A percentile compares a stretch with the other conserved stretches of the same genome.
phyloP scores from a whole-genome alignment of 1,140 invertebrate genomes.

The Polypedilum pembai region DNA sequence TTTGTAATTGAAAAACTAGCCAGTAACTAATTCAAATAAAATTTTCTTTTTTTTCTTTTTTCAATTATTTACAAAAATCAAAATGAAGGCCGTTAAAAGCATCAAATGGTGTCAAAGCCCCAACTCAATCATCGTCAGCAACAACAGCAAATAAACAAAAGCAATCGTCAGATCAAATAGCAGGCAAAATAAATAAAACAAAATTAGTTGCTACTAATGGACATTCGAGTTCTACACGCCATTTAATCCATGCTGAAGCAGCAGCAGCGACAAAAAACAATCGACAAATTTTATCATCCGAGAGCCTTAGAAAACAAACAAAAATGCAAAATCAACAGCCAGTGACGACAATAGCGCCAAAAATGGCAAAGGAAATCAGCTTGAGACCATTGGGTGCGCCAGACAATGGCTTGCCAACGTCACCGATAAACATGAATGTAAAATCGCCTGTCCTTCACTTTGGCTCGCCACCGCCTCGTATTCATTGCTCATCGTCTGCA shows the following conservation, averaged over 20 bases:
- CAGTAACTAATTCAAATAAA: too few relatives aligned
- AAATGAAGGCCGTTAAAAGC: neutral
- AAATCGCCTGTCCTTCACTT: neutral
- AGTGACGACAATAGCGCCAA: conserved; percentile 31
- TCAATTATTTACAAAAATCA: too few relatives aligned
- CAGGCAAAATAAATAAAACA: neutral
- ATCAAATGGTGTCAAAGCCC: conserved; percentile 16
- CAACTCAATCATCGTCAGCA: neutral
- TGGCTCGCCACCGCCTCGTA: neutral
- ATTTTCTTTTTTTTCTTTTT: too few relatives aligned
- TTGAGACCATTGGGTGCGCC: neutral
- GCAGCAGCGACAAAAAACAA: neutral
- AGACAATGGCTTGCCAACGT: conserved; percentile 10
- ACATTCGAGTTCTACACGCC: neutral
- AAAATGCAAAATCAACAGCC: conserved; percentile 22
- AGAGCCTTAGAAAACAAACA: conserved; percentile 2
- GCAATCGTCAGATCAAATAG: too few relatives aligned
- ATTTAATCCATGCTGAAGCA: conserved; percentile 25
- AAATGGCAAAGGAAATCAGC: conserved; percentile 22
- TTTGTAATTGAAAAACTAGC: too few relatives aligned
- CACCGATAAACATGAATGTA: neutral
- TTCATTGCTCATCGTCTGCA: conserved; percentile 2
- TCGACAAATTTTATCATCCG: conserved; percentile 35
- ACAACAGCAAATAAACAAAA: neutral
- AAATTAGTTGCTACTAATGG: conserved; percentile 7